Evolutionary conservation across 2,113 vertebrate genomes (phyloP), one percentile per base, ranked within the genome.

Genomic region (Brachyhypopomus occidentalis): DNA sequence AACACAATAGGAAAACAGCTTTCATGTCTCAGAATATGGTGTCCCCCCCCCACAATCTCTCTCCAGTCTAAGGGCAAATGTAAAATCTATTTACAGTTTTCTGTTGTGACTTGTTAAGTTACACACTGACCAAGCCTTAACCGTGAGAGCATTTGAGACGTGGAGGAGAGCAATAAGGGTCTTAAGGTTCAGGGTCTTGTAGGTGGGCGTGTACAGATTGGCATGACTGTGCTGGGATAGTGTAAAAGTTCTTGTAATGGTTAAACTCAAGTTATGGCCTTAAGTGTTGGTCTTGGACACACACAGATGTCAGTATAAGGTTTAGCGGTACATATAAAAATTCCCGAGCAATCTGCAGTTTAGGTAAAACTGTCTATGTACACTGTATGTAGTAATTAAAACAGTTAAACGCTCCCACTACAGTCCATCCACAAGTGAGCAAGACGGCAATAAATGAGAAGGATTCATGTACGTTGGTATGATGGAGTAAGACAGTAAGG

Each of bases 381-480:
- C 38, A 45, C 77, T 75, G 56, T 9, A 77, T 78, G 45, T 56
- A 60, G 30, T 76, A 48, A 66, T 7, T 30, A 64, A 62, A 80
- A 56, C 19, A 9, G 36, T 70, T 70, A 60, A 72, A 62, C 60
- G 45, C 63, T 81, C 38, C 63, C 38, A 2, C 63, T 77, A 25
- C 27, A 34, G 12, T 52, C 45, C 23, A 17, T 60, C 70, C 45
- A 75, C 73, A 67, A n/a, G 25, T 56, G 74, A 74, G 59, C 20
- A 17, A 73, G 83, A 59, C 38, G 19, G 73, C 66, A 83, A 41
- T 79, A 73, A 62, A 66, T 2, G 11, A 78, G 76, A 79, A 38
- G 8, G 80, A 74, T 84, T 45, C 66, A 85, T 14, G 76, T 71
- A 79, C 55, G 79, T 85, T 62, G 60, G n/a, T 19, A 64, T 20